A percentile compares a stretch with the other conserved stretches of the same genome.
Conservation (phyloP, 1,140 invertebrate genomes). For the Drosophila sp. region DNA sequence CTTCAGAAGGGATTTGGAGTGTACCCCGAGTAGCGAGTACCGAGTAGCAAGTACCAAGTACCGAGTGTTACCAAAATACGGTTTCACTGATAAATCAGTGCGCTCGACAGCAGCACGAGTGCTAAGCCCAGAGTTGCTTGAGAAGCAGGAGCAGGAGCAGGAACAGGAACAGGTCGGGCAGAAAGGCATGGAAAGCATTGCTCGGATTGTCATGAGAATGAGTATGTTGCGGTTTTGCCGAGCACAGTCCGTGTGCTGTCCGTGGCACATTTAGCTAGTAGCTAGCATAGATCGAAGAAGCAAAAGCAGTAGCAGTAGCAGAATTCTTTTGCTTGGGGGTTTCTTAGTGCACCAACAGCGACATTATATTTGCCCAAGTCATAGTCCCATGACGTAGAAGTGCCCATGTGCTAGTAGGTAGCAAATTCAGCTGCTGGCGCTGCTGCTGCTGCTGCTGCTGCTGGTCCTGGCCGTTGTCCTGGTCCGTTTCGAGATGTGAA, state of each 20-base stretch:
- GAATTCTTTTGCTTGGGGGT: conserved; percentile 4
- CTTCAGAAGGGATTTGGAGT: conserved; percentile 59
- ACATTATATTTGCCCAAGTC: conserved; percentile 55
- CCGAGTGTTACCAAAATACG: conserved; percentile 51
- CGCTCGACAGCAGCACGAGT: conserved; percentile 59
- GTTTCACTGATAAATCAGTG: conserved; percentile 60
- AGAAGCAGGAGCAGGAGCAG: conserved; percentile 5
- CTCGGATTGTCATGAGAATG: conserved; percentile 10
- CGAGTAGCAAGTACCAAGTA: background rate
- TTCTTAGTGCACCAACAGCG: conserved; percentile 32
- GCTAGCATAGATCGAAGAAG: conserved; percentile 41
- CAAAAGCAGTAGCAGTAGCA: conserved; percentile 3
- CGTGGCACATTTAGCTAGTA: conserved; percentile 16
- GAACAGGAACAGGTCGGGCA: conserved; percentile 3
- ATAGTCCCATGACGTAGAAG: conserved; percentile 40
- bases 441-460: no score
- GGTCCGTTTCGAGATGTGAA: background rate
- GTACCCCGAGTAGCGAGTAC: conserved; percentile 2
- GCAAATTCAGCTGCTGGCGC: conserved; percentile 16
- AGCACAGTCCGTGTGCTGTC: conserved; percentile 15
- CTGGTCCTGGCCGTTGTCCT: no score
- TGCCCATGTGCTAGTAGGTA: conserved; percentile 32
- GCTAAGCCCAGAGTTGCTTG: conserved; percentile 38
- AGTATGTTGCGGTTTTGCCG: conserved; percentile 49
- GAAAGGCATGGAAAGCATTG: background rate